Conservation (phyloP, 1,140 invertebrate species). For the Drosophila oshimai region DNA sequence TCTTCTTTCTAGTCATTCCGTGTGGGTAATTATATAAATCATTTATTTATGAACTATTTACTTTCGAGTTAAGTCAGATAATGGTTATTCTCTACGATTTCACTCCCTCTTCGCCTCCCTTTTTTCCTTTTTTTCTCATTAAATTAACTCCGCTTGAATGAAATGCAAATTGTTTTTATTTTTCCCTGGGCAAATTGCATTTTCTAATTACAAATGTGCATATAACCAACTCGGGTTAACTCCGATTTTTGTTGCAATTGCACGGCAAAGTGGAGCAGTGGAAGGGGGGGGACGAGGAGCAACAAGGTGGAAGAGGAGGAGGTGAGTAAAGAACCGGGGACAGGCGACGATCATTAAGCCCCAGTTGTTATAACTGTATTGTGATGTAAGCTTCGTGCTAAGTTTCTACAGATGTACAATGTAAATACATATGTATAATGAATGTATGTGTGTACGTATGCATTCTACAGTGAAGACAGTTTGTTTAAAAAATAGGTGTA, state of each 20-base stretch:
- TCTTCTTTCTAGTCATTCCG: conserved; percentile 11
- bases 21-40: conserved; percentile 61
- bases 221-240: background rate
- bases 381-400: conserved; percentile 38
- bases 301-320: background rate
- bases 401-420: background rate
- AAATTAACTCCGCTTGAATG: conserved; percentile 1
- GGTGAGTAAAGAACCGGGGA: conserved; percentile 1
- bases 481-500: background rate
- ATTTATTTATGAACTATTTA: conserved; percentile 70
- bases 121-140: background rate
- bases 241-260: conserved; percentile 7
- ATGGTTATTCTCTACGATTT: conserved; percentile 20
- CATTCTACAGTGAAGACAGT: background rate
- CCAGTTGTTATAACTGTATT: conserved; percentile 34
- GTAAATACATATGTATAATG: no score
- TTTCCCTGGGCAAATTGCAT: background rate
- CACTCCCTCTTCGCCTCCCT: background rate
- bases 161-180: conserved; percentile 30
- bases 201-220: conserved; percentile 21
- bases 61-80: conserved; percentile 51
- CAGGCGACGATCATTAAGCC: conserved; percentile 33
- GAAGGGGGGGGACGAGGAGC: background rate
- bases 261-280: background rate
- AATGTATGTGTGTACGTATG: background rate